Percentiles rank a stretch among this genome's conserved stretches.
These are phyloP conservation scores for Archegozetes longisetosus DNA, from an alignment of 1,140 invertebrate genomes.

Conservation along the genomic window DNA sequence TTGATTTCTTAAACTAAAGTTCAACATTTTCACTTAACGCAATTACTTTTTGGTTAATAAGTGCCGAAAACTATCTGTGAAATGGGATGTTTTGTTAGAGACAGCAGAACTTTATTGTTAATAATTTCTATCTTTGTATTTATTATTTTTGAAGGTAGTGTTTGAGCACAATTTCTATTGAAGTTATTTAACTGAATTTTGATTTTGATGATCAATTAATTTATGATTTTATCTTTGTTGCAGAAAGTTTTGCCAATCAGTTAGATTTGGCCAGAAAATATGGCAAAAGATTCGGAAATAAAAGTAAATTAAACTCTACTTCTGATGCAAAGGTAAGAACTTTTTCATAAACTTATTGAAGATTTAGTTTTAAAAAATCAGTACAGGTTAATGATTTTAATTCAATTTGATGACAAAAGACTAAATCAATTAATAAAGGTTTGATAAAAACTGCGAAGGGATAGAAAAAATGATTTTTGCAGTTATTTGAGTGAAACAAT, in stretches of 20 bases:
- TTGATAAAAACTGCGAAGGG: no score
- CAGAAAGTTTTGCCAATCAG: background rate
- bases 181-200: background rate
- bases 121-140: background rate
- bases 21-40: no score
- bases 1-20: no score
- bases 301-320: background rate
- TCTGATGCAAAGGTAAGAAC: background rate
- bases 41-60: no score
- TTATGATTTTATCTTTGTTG: background rate
- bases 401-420: no score
- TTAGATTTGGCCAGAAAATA: background rate
- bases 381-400: no score
- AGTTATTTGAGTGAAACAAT: no score
- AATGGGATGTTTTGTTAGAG: background rate
- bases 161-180: background rate
- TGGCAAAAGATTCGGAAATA: background rate
- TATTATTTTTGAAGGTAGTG: background rate
- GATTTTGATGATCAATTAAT: background rate
- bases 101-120: background rate
- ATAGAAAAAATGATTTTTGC: no score
- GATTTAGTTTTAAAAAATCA: no score
- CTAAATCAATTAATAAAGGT: no score
- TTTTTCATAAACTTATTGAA: no score
- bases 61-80: no score